Percentiles rank a stretch among this genome's conserved stretches.
These are phyloP conservation scores for Pardosa pseudoannulata DNA, from an alignment of 2,888 invertebrate species.

Conservation along the genomic window DNA sequence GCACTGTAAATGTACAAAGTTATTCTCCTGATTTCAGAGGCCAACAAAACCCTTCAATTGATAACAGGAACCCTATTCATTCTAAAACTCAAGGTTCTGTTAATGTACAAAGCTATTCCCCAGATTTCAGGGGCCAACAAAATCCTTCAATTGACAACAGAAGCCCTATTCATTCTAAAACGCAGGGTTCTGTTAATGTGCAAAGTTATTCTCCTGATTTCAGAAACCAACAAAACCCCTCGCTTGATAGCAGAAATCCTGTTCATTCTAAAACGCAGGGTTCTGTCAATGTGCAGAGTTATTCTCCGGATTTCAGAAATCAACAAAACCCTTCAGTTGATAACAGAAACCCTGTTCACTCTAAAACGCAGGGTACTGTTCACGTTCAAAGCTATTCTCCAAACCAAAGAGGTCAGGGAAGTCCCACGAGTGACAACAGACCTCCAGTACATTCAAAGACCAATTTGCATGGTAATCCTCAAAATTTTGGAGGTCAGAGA, in stretches of 20 bases:
- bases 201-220: no score
- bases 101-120: background rate
- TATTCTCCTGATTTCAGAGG: background rate
- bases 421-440: slow-evolving; percentile 18
- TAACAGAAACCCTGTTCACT: background rate
- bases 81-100: background rate
- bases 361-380: background rate
- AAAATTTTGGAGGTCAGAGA: slow-evolving; percentile 21
- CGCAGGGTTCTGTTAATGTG: background rate
- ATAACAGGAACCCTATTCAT: background rate
- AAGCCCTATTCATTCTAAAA: background rate
- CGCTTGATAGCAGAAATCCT: background rate
- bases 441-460: slow-evolving; percentile 14
- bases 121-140: background rate
- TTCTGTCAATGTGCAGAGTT: background rate
- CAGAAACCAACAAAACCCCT: background rate
- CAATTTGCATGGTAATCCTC: background rate
- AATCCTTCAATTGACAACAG: background rate
- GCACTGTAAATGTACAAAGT: background rate
- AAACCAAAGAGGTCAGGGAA: background rate
- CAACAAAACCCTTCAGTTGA: background rate
- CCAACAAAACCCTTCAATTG: background rate
- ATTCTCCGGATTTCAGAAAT: background rate
- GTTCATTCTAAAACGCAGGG: background rate
- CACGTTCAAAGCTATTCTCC: background rate